Evolutionary conservation across 2,888 invertebrate genomes (phyloP), one percentile per base, ranked within the genome.

Genomic region (Melangyna quadrimaculata): DNA sequence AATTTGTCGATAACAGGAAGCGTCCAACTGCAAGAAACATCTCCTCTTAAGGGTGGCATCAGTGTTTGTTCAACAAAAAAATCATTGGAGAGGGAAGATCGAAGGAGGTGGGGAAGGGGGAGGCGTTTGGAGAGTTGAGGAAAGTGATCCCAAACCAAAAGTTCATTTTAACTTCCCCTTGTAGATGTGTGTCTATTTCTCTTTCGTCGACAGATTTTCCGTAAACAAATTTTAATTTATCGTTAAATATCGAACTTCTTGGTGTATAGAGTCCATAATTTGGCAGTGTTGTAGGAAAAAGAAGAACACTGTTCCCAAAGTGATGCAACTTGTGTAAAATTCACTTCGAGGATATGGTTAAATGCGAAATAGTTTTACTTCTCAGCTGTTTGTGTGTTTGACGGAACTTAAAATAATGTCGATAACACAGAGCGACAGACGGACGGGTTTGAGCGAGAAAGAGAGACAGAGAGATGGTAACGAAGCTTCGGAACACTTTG

Each of bases 151-250:
- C 14, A 59, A 14, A 22, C 14, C 35, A 7, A 29, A 32, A n/a
- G n/a, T n/a, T 1, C n/a, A 3, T 19, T 17, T 17, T 1, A 29
- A 10, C 59, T 40, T n/a, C 61, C 24, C 61, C 24, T 35, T 61
- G 9, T 35, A 3, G 12, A 0, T 29, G 19, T 63, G 65, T 45
- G 43, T 43, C 43, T 55, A 32, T 43, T 48, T 17, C 40, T 35
- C 67, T 35, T n/a, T 24, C 45, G 74, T 70, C 75, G 61, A 77
- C 45, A 53, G 32, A 72, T 79, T 84, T 79, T 69, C 70, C 81
- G 86, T 86, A 86, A 86, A 86, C 77, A 86, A 86, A 86, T 86
- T 86, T 86, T 81, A 80, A 81, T 86, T 86, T 86, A 86, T 86
- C 72, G 80, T 81, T 77, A 86, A 86, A 86, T 73, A 81, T 78